Percentiles rank a stretch among this genome's conserved stretches.
These are phyloP conservation scores for Austrofundulus limnaeus DNA, from an alignment of 2,113 vertebrate genomes.

Conservation along the genomic window DNA sequence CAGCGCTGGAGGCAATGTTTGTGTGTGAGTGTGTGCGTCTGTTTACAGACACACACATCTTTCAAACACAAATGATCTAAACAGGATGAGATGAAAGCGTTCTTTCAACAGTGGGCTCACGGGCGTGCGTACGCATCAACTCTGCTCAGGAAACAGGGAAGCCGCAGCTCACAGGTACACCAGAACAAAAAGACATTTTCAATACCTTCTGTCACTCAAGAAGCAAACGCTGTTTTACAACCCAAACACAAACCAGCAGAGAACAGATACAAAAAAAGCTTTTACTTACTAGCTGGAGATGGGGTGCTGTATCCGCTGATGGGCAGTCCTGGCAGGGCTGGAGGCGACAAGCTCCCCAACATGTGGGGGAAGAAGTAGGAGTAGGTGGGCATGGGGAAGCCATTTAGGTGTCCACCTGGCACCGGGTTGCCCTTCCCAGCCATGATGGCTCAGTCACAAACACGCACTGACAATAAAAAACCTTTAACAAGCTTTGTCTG, in stretches of 20 bases:
- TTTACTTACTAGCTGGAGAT: constrained; percentile 94
- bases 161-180: constrained; percentile 28
- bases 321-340: constrained; percentile 86
- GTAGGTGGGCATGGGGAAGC: constrained; percentile 92
- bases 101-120: constrained; percentile 35
- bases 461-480: constrained; percentile 19
- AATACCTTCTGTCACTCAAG: not conserved
- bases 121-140: not conserved
- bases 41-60: constrained; percentile 55
- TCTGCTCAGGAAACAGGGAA: constrained; percentile 12
- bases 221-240: not conserved
- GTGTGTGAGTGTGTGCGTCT: constrained; percentile 31
- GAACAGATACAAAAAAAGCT: not conserved
- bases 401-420: constrained; percentile 85
- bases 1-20: constrained; percentile 59
- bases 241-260: not conserved
- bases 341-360: constrained; percentile 90
- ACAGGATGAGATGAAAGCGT: constrained; percentile 56
- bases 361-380: constrained; percentile 97
- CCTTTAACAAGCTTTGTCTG: not conserved
- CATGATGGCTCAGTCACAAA: constrained; percentile 79
- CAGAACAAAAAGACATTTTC: constrained; percentile 35
- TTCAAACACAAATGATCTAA: constrained; percentile 47
- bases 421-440: constrained; percentile 93
- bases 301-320: constrained; percentile 97